Conservation (phyloP, 2,888 invertebrate species). For the Pachymerium ferrugineum region DNA sequence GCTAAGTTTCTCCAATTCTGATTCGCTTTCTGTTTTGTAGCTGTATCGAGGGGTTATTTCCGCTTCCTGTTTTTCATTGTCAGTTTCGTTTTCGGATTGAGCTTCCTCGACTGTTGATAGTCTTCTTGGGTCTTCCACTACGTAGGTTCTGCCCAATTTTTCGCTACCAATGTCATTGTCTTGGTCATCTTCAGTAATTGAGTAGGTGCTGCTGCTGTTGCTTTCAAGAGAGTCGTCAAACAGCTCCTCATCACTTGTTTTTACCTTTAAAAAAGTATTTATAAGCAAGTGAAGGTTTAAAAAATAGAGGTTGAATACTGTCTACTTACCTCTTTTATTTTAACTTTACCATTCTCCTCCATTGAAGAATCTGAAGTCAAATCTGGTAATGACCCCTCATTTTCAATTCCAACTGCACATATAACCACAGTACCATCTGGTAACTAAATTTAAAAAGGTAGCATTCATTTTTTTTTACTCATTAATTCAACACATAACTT, state of each 20-base stretch:
- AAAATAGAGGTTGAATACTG: not conserved
- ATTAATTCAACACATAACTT: not conserved
- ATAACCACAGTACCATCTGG: not conserved
- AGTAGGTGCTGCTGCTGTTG: too few relatives aligned
- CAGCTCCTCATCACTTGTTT: not conserved
- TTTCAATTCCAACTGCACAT: not conserved
- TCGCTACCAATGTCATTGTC: not conserved
- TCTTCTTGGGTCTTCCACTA: not conserved
- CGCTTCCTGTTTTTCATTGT: too few relatives aligned
- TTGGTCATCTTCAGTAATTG: not conserved
- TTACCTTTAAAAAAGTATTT: not conserved
- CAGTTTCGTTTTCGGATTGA: not conserved
- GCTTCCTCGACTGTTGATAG: not conserved
- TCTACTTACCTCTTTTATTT: not conserved
- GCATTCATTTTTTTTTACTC: not conserved
- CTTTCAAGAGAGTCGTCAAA: not conserved
- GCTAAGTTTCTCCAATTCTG: not conserved
- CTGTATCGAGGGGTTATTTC: not conserved
- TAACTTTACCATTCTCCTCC: not conserved
- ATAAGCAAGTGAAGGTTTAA: too few relatives aligned
- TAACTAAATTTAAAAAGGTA: not conserved
- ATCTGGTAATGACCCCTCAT: too few relatives aligned
- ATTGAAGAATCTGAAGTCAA: too few relatives aligned
- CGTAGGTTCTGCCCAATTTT: not conserved
- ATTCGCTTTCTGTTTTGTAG: not conserved